Base-by-base conservation (phyloP, 2,888 invertebrate genomes). In the Nineta flava region DNA sequence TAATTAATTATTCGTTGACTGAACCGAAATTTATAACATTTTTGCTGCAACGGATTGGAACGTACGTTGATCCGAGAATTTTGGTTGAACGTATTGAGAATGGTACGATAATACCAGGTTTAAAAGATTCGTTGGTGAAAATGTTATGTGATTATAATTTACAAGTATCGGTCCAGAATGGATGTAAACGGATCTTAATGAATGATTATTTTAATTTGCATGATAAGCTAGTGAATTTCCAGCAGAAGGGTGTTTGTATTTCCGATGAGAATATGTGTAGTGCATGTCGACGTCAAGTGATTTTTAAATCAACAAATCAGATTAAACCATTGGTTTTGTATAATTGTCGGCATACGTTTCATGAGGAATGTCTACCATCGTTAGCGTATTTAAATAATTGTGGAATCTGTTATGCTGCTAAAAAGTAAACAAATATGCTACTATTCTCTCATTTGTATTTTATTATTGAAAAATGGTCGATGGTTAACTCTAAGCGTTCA, bases 91-190 rank as follows among this genome's bases (percentile, higher is more conserved):
- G 83, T 64, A 96, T 99, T 55, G 79, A 87, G 58, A 73, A 81
- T 0, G 83, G 85, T 2, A 81, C 90, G 68, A 75, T 86, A 64
- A 92, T 99, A 58, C 88, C 90, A 9, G 91, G 91, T 38, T 70
- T 97, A 41, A 83, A 93, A 57, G 83, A 87, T 59, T 88, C 94
- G 0, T 72, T 97, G 9, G 90, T 91, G 1, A 94, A 93, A 70
- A 92, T 97, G 81, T 77, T 97, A 69, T 85, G 87, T 59, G 97
- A 97, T 65, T 96, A 92, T 65, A 90, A 88, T 61, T 73, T 95
- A 52, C 94, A 95, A 70, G 81, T 81, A 26, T 87, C 91, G 1
- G 81, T 93, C 17, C 85, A 92, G 65, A 87, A 91, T 65, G 90
- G 90, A 1, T 92, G 90, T 65, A 85, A 88, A 60, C 82, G 87